phyloP scores from a whole-genome alignment of 2,113 vertebrate genomes.

The Misgurnus mizolepis region DNA sequence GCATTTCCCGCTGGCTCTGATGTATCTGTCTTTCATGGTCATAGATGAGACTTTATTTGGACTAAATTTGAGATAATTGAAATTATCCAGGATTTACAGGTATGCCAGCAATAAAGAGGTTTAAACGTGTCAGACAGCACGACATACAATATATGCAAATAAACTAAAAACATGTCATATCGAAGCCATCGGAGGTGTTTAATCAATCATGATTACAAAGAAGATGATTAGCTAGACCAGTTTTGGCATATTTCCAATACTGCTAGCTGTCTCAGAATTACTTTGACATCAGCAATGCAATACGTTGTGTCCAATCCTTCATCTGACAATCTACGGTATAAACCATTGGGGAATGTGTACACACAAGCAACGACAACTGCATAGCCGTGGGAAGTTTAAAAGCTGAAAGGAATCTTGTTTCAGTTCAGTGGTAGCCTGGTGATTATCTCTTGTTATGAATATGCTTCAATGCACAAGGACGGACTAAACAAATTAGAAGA shows the following conservation, averaged over 20 bases:
- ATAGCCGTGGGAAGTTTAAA: background rate
- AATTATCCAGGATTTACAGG: background rate
- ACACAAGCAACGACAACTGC: background rate
- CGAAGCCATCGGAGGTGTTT: slow-evolving; percentile 23
- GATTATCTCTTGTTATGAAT: background rate
- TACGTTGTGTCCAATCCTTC: background rate
- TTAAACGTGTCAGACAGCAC: background rate
- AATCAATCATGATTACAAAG: slow-evolving; percentile 25
- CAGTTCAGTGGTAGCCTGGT: background rate
- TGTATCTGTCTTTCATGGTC: too few species aligned
- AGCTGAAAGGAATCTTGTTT: background rate
- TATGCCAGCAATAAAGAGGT: background rate
- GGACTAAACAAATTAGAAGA: background rate
- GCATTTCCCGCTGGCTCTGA: too few species aligned
- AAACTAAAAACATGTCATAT: slow-evolving; percentile 5
- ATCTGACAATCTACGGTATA: background rate
- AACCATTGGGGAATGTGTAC: background rate
- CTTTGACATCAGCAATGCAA: background rate
- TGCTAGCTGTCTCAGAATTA: background rate
- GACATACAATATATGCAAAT: background rate
- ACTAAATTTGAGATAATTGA: background rate
- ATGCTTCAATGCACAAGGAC: too few species aligned
- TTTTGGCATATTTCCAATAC: slow-evolving; percentile 32
- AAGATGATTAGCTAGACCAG: slow-evolving; percentile 23
- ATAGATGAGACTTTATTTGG: too few species aligned